These are phyloP conservation scores for Molanna angustata DNA, from an alignment of 2,888 invertebrate species.

Conservation along the genomic window DNA sequence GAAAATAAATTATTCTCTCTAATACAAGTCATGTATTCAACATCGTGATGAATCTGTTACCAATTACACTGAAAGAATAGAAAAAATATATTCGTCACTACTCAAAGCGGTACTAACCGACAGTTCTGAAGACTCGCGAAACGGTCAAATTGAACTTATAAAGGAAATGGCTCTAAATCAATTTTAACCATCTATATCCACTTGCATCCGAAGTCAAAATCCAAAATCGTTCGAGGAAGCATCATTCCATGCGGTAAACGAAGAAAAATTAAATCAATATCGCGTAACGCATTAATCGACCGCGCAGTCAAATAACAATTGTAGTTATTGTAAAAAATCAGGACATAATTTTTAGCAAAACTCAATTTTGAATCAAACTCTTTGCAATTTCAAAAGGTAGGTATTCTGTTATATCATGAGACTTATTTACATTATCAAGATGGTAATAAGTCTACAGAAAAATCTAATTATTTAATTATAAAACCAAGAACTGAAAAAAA, in stretches of 20 bases:
- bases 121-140: background rate
- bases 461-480: background rate
- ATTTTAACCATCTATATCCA: background rate
- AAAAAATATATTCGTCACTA: slow-evolving; percentile 4
- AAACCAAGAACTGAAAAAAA: slow-evolving; percentile 6
- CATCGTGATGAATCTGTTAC: background rate
- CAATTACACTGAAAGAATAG: slow-evolving; percentile 4
- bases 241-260: slow-evolving; percentile 4
- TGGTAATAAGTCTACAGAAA: no score
- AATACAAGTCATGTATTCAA: background rate
- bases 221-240: slow-evolving; percentile 14
- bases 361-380: slow-evolving; percentile 10
- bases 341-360: slow-evolving; percentile 17
- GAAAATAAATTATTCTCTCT: slow-evolving; percentile 1
- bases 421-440: no score
- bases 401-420: background rate
- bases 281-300: background rate
- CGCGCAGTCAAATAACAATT: slow-evolving; percentile 1
- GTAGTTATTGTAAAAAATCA: slow-evolving; percentile 6
- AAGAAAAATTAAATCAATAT: slow-evolving; percentile 13
- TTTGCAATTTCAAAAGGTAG: no score
- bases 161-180: background rate
- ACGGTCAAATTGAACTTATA: background rate
- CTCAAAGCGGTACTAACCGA: background rate
- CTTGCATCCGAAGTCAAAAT: background rate